Evolutionary conservation across 2,797 vertebrate genomes (phyloP).

Genomic region (Myiotriccus ornatus): DNA sequence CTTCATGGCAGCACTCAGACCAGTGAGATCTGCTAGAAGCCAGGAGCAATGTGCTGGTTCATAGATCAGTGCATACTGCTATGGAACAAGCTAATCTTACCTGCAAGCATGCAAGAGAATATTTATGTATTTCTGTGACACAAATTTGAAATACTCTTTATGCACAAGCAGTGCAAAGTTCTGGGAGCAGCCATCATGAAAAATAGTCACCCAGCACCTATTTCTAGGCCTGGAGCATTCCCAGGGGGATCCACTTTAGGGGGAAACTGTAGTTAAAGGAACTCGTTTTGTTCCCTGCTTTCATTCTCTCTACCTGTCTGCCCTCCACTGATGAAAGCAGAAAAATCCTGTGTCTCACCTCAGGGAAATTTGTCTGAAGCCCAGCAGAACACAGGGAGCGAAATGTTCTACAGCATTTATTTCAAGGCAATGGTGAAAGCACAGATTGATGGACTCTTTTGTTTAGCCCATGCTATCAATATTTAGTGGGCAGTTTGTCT

Average conservation of each 20-base stretch:
- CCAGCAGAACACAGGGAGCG: neutral
- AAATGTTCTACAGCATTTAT: neutral
- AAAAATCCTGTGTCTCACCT: neutral
- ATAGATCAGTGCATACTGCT: neutral
- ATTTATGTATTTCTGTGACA: neutral
- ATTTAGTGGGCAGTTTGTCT: neutral
- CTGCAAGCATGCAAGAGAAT: neutral
- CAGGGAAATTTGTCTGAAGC: neutral
- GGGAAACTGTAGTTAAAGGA: neutral
- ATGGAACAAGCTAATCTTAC: neutral
- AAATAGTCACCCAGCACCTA: neutral
- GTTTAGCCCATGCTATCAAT: neutral
- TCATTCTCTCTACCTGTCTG: neutral
- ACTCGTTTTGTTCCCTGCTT: neutral
- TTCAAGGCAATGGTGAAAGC: neutral
- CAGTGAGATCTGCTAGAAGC: neutral
- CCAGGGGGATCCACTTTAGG: neutral
- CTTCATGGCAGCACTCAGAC: neutral
- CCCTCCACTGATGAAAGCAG: neutral
- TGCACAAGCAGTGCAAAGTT: neutral
- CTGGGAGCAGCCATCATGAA: neutral
- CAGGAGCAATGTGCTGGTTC: neutral
- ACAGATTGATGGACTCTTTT: neutral
- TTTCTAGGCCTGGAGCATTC: neutral
- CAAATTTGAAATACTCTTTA: neutral